Base-by-base conservation (phyloP, 2,113 vertebrate genomes). In the Charadrius vociferus region DNA sequence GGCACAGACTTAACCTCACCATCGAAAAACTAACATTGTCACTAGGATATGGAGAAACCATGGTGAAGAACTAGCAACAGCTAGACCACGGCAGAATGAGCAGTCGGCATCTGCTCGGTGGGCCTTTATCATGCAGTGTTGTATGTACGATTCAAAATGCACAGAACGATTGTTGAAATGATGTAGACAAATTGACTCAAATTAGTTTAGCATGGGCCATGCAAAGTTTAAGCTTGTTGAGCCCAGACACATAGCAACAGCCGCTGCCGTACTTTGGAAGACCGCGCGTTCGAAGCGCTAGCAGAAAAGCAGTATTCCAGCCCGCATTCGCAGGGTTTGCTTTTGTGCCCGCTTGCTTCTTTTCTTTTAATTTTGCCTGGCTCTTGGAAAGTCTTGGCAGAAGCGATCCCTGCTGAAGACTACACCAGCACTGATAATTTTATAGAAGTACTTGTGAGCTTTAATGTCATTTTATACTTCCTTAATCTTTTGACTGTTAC, bases 121-220 rank as follows among this genome's bases (percentile, higher is more conserved):
- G 68, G 96, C 97, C 98, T 98, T 98, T 98, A 98, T 98, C 97
- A 89, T 95, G 97, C 84, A 70, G 96, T 47, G 96, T 97, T 98
- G 98, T 98, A 95, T 96, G 97, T 88, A 94, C 95, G 96, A 96
- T 88, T 98, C 98, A 96, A 96, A 97, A 97, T 68, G 97, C 96
- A 96, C 94, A 85, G 96, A 56, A 97, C 77, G 96, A 98, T 98
- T 98, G 98, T 98, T 98, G 97, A 93, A 98, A 95, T 97, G 98
- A 98, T 98, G 98, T 98, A 98, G 98, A 99, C 98, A 98, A 99
- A 99, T 98, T 98, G 98, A 98, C 98, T 98, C 98, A 98, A 98
- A 99, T 98, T 98, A 98, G 98, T 98, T 98, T 98, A 98, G 98
- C 98, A 97, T 86, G 97, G 97, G 97, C 98, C 98, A 96, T 91